Base-by-base conservation (phyloP, 2,113 vertebrate genomes). In the Sebastes schlegelii region DNA sequence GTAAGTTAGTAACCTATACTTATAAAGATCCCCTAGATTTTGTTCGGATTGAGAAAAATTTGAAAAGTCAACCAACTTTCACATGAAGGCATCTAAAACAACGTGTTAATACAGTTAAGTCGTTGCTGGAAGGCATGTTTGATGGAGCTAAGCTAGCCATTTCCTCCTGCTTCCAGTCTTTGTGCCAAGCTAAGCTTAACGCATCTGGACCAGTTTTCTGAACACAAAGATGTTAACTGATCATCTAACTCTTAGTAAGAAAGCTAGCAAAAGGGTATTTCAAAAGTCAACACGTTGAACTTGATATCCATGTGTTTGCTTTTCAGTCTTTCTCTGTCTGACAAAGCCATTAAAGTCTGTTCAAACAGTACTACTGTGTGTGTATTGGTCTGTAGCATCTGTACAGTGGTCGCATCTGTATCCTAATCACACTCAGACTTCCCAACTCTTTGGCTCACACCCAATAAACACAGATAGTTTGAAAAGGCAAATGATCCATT, bases 41-140 rank as follows among this genome's bases (percentile, higher is more conserved):
- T 26, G 14, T 34, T 34, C 34, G 0, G 34, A 34, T 34, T 34
- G 34, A 34, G 34, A 34, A 34, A 34, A 34, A 34, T 43, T 8
- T 76, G 49, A 46, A 45, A 43, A n/a, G 12, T 8, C 12, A 2
- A 2, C 1, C 57, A 60, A 45, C 64, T 34, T 49, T 68, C 11
- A 68, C 66, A 16, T 9, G 42, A 67, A 23, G 64, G 12, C 46
- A 49, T 23, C 21, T 74, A 5, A 63, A 76, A 65, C 60, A 34
- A 34, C 14, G 1, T 12, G 19, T 8, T 62, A 23, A 52, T 26
- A 5, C 16, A 34, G 34, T 57, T 2, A 26, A 12, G 6, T n/a
- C 58, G 21, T 40, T 46, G 23, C 4, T 60, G 8, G 40, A 26
- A 19, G 61, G 62, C 34, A 45, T 8, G 23, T 78, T 49, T 26